These are phyloP conservation scores for Syrmaticus mikado DNA, from an alignment of 2,113 vertebrate species.

Conservation along the genomic window DNA sequence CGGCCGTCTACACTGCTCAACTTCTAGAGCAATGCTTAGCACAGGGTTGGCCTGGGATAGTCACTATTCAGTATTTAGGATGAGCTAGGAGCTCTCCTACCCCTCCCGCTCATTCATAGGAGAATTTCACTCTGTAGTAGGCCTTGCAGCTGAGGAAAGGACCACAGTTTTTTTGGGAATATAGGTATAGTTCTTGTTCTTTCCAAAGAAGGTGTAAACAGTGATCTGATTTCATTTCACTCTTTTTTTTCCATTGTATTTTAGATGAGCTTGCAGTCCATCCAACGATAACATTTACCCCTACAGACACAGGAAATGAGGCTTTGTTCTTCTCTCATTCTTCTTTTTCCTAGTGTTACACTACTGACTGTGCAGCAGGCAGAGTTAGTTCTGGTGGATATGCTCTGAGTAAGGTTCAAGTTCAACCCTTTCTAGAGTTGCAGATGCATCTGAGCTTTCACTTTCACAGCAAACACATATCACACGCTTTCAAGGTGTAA, in stretches of 20 bases:
- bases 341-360: not conserved
- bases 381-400: not conserved
- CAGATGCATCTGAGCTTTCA: conserved; percentile 21
- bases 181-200: not conserved
- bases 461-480: conserved; percentile 12
- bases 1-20: not conserved
- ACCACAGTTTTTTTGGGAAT: fast-evolving
- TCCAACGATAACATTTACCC: not conserved
- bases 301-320: not conserved
- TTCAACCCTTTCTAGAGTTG: not conserved
- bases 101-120: not conserved
- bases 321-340: not conserved
- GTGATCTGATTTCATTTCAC: not conserved
- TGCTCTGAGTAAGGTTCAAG: fast-evolving
- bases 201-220: not conserved
- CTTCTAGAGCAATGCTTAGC: not conserved
- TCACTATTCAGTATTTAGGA: not conserved
- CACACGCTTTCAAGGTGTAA: not conserved
- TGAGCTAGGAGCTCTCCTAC: not conserved
- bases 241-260: not conserved
- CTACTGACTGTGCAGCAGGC: not conserved
- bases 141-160: not conserved
- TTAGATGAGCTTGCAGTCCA: not conserved
- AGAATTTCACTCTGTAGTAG: not conserved
- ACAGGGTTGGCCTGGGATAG: not conserved